Conservation (phyloP, 1,140 invertebrate genomes). For the Pomacea maculata region DNA sequence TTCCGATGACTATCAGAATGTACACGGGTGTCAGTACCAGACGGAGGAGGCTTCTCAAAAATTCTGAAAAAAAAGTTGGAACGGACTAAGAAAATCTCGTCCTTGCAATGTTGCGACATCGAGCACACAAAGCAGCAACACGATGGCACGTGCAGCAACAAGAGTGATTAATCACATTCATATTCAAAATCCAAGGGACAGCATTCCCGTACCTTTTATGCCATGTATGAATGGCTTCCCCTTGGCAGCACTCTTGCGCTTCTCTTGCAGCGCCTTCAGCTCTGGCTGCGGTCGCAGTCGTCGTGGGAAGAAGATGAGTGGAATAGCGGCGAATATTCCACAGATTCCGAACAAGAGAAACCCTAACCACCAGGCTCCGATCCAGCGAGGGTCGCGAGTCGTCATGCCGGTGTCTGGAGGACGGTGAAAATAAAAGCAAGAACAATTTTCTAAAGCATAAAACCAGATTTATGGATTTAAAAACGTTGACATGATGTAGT, state of each 20-base stretch:
- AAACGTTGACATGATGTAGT: no score
- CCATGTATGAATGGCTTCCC: neutral
- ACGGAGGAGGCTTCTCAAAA: constrained; percentile 7
- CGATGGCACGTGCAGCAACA: neutral
- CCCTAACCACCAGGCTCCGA: constrained; percentile 95
- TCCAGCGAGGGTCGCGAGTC: constrained; percentile 70
- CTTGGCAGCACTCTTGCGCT: neutral
- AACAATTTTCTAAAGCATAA: no score
- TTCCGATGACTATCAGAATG: constrained; percentile 1
- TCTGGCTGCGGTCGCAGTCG: constrained; percentile 49
- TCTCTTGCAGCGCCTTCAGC: neutral
- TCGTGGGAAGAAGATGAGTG: constrained; percentile 85
- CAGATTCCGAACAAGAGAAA: constrained; percentile 84
- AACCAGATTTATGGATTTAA: no score
- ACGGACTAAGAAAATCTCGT: no score
- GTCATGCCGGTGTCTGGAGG: constrained; percentile 36
- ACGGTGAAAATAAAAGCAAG: neutral
- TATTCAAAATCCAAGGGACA: neutral
- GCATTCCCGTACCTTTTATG: neutral
- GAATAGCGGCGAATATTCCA: constrained; percentile 82
- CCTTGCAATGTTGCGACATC: no score
- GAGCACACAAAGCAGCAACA: no score
- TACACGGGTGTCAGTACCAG: constrained; percentile 25
- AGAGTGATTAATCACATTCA: neutral
- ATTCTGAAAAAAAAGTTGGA: constrained; percentile 5